Conservation (phyloP, 2,797 vertebrate species). For the Sebastes kiyomatsui region DNA sequence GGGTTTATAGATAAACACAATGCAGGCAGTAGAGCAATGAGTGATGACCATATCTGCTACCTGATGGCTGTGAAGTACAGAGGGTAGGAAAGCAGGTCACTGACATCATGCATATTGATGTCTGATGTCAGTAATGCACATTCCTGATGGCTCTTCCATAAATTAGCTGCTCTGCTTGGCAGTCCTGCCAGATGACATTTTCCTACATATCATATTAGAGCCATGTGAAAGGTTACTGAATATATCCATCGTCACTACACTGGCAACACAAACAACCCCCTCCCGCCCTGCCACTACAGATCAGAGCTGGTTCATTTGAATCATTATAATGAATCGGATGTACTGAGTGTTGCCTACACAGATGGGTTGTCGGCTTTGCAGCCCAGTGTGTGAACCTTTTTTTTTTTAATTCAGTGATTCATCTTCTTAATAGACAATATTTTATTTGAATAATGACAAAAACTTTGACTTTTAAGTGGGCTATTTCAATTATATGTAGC, state of each 20-base stretch:
- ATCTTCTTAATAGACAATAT: not conserved
- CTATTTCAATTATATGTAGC: not conserved
- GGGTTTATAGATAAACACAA: conserved; percentile 3
- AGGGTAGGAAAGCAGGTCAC: not conserved
- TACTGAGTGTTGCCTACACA: not conserved
- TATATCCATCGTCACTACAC: not conserved
- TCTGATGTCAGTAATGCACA: not conserved
- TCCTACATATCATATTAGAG: not conserved
- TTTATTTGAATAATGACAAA: not conserved
- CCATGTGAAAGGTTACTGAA: not conserved
- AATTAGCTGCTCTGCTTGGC: not conserved
- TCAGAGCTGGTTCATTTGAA: not conserved
- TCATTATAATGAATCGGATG: not conserved
- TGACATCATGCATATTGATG: not conserved
- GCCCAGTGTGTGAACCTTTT: not conserved
- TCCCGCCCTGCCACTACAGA: not conserved
- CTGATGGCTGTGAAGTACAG: not conserved
- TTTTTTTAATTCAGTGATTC: not conserved
- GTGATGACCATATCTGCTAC: not conserved
- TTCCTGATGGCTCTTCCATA: not conserved
- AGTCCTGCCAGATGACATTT: not conserved
- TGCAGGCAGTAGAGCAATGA: not conserved
- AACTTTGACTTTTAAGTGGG: too few species aligned
- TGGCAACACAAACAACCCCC: not conserved
- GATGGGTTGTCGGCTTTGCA: not conserved